phyloP scores from a whole-genome alignment of 2,113 vertebrate genomes.

The Steatornis caripensis region DNA sequence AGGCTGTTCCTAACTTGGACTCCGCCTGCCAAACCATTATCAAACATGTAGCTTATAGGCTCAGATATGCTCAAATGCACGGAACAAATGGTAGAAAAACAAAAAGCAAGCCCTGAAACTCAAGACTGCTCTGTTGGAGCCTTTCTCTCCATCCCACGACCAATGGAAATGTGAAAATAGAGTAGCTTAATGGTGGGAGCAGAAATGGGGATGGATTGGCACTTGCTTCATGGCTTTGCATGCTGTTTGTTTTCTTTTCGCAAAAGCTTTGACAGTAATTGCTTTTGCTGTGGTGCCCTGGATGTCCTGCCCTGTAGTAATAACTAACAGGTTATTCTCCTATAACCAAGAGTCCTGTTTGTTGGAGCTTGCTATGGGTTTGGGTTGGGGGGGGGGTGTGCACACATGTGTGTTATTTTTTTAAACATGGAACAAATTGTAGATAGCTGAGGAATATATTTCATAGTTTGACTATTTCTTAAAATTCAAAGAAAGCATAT shows the following conservation, averaged over 20 bases:
- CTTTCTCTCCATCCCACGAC: not conserved
- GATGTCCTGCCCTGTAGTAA: not conserved
- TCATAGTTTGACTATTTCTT: not conserved
- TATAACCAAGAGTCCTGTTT: not conserved
- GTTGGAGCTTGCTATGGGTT: not conserved
- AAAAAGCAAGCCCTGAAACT: not conserved
- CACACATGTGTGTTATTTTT: no score
- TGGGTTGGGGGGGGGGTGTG: not conserved
- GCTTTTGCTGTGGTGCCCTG: not conserved
- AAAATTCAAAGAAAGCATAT: not conserved
- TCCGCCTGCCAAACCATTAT: not conserved
- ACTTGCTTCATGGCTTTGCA: not conserved
- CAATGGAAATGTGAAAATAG: not conserved
- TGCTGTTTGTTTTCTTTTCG: not conserved
- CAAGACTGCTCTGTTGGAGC: not conserved
- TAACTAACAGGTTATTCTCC: not conserved
- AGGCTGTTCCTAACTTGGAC: not conserved
- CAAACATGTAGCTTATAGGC: not conserved
- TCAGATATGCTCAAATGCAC: not conserved
- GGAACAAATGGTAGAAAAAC: not conserved
- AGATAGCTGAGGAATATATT: not conserved
- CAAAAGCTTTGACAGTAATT: not conserved
- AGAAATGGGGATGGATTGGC: not conserved
- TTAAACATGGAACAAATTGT: not conserved
- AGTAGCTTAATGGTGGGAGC: not conserved